Evolutionary conservation across 2,888 invertebrate species (phyloP), one percentile per base, ranked within the genome.

Genomic region (Mimachlamys varia): DNA sequence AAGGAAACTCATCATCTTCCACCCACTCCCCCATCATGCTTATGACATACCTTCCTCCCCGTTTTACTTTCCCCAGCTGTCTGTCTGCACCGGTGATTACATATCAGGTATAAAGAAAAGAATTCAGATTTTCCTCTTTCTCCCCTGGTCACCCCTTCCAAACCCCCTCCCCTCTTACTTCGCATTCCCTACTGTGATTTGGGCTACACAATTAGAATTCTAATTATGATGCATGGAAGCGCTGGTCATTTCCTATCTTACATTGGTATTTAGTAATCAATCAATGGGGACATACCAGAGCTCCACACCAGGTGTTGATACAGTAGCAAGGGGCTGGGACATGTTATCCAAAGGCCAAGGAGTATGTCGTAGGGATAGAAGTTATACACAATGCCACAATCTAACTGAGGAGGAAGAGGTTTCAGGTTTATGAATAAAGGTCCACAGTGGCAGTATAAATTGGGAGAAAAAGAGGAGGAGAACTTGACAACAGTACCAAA

Each of bases 231-330:
- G 27, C 27, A 76, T 76, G 33, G 76, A 76, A 33, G 12, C 33
- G 3, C 33, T 33, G 76, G 33, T 76, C 76, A 27, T 76, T 76
- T 76, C 76, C 76, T 76, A 33, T 76, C 27, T 76, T 76, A 22
- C 33, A 76, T 33, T 76, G 76, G 76, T 76, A 76, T 76, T 76
- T 33, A 76, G 76, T 33, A 76, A 76, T 76, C 76, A 76, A 76
- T 76, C 76, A 76, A 5, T 7, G 2, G 27, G 33, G 76, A 44
- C 76, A 76, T 76, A 76, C 76, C 76, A 76, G 10, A 76, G 76
- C 33, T 27, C 15, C 1, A 1, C 15, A 33, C 76, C 76, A 76
- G 76, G 76, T 76, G 76, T 7, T 1, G 53, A 7, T 53, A 33
- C 33, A 33, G 33, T 33, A 33, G 33, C 13, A 33, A 12, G 27